These are phyloP conservation scores for Peromyscus maniculatus DNA, from an alignment of 2,113 vertebrate genomes.

Conservation along the genomic window DNA sequence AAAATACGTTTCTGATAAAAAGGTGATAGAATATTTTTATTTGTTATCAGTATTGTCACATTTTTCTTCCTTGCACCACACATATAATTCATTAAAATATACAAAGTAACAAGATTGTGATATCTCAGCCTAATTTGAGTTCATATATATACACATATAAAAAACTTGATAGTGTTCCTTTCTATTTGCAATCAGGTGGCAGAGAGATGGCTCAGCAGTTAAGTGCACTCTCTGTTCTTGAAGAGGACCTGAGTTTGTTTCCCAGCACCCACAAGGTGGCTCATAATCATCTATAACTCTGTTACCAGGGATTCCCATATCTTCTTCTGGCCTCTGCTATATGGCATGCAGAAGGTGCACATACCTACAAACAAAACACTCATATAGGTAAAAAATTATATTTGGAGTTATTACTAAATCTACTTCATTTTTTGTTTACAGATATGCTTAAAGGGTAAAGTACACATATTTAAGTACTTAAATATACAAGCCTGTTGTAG, in stretches of 20 bases:
- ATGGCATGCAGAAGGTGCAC: no score
- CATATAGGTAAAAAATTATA: background rate
- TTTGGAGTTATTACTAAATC: constrained; percentile 52
- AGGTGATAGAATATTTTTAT: constrained; percentile 34
- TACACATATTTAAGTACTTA: constrained; percentile 99
- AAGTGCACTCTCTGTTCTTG: background rate
- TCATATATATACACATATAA: background rate
- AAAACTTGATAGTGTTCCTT: background rate
- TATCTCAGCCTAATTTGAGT: constrained; percentile 38
- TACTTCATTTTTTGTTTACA: constrained; percentile 85
- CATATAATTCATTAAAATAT: constrained; percentile 53
- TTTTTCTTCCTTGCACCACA: constrained; percentile 23
- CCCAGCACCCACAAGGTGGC: background rate
- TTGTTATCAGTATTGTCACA: constrained; percentile 14
- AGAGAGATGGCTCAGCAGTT: background rate
- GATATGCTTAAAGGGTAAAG: constrained; percentile 99
- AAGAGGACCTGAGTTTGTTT: background rate
- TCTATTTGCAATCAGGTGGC: background rate
- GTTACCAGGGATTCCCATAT: no score
- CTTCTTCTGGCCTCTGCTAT: background rate
- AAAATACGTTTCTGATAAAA: constrained; percentile 41
- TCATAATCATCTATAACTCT: background rate
- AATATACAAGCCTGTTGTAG: constrained; percentile 96
- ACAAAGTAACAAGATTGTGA: constrained; percentile 20
- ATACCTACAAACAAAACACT: background rate